Conservation (phyloP, 2,888 invertebrate species). For the Pinctada fucata region DNA sequence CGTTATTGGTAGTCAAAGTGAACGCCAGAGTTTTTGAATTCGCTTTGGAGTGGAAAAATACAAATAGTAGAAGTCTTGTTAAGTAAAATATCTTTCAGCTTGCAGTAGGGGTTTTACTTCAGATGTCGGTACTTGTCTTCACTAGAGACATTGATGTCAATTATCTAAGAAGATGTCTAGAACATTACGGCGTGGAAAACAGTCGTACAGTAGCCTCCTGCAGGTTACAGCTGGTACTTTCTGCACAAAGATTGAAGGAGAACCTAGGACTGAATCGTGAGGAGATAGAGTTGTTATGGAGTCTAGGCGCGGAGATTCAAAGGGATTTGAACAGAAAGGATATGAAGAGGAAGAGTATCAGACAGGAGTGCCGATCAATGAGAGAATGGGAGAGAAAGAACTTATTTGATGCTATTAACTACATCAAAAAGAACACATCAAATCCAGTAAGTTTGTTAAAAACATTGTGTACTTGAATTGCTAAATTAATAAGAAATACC, state of each 20-base stretch:
- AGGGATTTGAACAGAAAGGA: neutral
- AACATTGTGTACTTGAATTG: neutral
- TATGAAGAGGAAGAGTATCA: neutral
- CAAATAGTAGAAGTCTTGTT: too few species aligned
- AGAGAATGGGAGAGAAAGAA: neutral
- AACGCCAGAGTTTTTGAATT: too few species aligned
- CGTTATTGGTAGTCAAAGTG: too few species aligned
- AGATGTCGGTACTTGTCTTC: too few species aligned
- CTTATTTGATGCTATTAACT: neutral
- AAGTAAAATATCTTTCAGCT: too few species aligned
- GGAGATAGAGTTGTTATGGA: neutral
- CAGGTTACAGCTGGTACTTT: neutral
- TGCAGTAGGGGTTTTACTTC: too few species aligned
- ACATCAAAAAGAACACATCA: neutral
- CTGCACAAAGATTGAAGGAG: neutral
- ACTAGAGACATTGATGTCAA: too few species aligned
- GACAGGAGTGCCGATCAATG: neutral
- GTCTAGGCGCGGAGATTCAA: neutral
- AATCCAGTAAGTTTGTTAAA: neutral
- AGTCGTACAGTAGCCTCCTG: too few species aligned
- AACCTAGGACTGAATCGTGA: neutral
- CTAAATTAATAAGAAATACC: too few species aligned
- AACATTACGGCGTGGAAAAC: too few species aligned
- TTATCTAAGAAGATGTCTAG: too few species aligned
- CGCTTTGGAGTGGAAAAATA: too few species aligned